A percentile compares a stretch with the other conserved stretches of the same genome.
These are phyloP conservation scores for Watersipora subatra DNA, from an alignment of 1,140 invertebrate genomes.

Conservation along the genomic window DNA sequence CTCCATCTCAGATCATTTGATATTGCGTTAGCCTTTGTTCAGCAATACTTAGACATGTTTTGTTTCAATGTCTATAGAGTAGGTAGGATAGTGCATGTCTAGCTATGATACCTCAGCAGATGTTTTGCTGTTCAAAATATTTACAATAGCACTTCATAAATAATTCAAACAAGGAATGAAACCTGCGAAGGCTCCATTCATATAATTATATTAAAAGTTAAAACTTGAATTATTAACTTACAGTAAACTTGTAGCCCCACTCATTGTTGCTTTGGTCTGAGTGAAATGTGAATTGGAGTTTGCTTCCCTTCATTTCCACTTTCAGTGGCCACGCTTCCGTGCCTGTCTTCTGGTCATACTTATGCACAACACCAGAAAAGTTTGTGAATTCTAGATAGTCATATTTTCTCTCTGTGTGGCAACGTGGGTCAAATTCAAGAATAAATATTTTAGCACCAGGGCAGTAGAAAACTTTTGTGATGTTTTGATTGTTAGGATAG, in stretches of 20 bases:
- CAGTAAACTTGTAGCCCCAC: constrained; percentile 39
- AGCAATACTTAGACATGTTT: no score
- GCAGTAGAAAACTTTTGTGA: constrained; percentile 28
- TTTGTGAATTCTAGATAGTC: constrained; percentile 38
- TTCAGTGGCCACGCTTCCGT: constrained; percentile 31
- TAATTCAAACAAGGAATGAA: no score
- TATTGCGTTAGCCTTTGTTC: no score
- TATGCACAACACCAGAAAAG: constrained; percentile 25
- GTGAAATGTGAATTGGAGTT: constrained; percentile 33
- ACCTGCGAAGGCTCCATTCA: no score
- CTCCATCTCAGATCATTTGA: no score
- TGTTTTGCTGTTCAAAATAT: no score
- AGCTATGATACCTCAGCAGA: no score
- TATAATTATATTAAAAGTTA: no score
- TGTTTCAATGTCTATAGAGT: no score
- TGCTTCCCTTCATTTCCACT: constrained; percentile 27
- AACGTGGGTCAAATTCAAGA: constrained; percentile 32
- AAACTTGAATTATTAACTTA: no score
- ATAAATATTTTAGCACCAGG: constrained; percentile 34
- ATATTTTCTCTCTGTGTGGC: constrained; percentile 36
- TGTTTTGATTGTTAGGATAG: constrained; percentile 34
- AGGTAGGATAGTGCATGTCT: no score
- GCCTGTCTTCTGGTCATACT: constrained; percentile 35
- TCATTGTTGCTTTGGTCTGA: constrained; percentile 38
- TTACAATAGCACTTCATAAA: no score